Conservation (phyloP, 2,113 vertebrate species). For the Sebastes fasciatus region DNA sequence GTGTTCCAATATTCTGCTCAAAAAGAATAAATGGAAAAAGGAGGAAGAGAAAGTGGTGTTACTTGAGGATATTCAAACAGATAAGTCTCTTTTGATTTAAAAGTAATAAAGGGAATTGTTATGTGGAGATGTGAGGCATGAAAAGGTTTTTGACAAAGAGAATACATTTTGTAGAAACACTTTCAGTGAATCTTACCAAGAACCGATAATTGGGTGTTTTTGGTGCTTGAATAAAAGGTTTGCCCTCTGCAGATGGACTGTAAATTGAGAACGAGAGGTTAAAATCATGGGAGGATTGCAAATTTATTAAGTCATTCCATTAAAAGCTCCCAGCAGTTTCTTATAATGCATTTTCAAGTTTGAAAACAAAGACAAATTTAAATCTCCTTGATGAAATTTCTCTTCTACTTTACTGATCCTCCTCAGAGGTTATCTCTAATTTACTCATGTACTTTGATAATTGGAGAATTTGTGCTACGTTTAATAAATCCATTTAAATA, state of each 20-base stretch:
- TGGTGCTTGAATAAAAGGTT: slow-evolving; percentile 13
- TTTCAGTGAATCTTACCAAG: not conserved
- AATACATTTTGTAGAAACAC: not conserved
- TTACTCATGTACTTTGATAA: slow-evolving; percentile 37
- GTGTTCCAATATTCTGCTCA: not conserved
- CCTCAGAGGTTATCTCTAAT: slow-evolving; percentile 10
- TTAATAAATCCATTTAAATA: slow-evolving; percentile 14
- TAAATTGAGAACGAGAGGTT: slow-evolving; percentile 2
- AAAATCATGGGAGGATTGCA: not conserved
- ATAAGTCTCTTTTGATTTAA: not conserved
- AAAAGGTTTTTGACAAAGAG: not conserved
- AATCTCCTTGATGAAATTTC: slow-evolving; percentile 6
- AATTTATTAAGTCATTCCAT: not conserved
- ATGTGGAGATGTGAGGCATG: not conserved
- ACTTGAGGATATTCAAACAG: not conserved
- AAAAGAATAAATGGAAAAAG: slow-evolving; percentile 11
- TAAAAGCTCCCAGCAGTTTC: not conserved
- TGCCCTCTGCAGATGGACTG: not conserved
- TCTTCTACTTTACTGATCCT: slow-evolving; percentile 20
- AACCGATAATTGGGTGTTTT: slow-evolving; percentile 19
- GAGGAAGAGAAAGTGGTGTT: not conserved
- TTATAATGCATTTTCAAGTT: not conserved
- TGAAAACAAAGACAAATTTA: not conserved
- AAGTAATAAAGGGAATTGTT: slow-evolving; percentile 8
- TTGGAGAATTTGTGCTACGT: slow-evolving; percentile 11